phyloP scores from a whole-genome alignment of 1,140 invertebrate species.

The Rhagoletis pomonella region DNA sequence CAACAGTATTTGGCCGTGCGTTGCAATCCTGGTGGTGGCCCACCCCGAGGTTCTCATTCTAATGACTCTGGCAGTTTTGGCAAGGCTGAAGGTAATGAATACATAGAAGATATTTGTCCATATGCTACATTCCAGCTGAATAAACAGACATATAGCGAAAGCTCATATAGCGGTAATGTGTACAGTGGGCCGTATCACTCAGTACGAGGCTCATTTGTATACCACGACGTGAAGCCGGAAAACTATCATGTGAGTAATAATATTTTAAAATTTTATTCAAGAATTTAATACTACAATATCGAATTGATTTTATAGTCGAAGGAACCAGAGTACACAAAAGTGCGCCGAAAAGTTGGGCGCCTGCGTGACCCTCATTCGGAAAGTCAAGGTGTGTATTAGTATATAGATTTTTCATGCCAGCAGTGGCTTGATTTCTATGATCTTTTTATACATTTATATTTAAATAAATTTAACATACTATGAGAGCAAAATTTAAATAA shows the following conservation, averaged over 20 bases:
- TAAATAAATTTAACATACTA: not conserved
- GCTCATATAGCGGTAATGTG: conserved; percentile 91
- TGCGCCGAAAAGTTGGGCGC: conserved; percentile 84
- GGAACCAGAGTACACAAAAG: conserved; percentile 88
- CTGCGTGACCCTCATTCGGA: conserved; percentile 85
- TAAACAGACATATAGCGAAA: conserved; percentile 89
- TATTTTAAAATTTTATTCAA: not conserved
- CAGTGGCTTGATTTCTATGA: not conserved
- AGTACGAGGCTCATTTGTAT: conserved; percentile 91
- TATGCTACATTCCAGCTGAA: conserved; percentile 93
- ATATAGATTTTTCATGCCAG: not conserved
- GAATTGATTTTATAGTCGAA: conserved; percentile 77
- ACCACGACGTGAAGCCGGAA: conserved; percentile 85
- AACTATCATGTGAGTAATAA: conserved; percentile 75
- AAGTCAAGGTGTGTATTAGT: conserved; percentile 81
- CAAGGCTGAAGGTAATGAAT: conserved; percentile 80
- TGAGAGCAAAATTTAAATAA: too few relatives aligned
- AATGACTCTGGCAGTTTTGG: conserved; percentile 76
- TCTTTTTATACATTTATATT: not conserved
- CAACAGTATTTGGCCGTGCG: conserved; percentile 82
- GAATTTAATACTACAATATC: not conserved
- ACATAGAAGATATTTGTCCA: conserved; percentile 92
- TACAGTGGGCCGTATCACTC: conserved; percentile 89
- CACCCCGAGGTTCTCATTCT: conserved; percentile 74
- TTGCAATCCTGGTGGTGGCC: conserved; percentile 73